Conservation (phyloP, 2,113 vertebrate species). For the Bujurquina vittata region DNA sequence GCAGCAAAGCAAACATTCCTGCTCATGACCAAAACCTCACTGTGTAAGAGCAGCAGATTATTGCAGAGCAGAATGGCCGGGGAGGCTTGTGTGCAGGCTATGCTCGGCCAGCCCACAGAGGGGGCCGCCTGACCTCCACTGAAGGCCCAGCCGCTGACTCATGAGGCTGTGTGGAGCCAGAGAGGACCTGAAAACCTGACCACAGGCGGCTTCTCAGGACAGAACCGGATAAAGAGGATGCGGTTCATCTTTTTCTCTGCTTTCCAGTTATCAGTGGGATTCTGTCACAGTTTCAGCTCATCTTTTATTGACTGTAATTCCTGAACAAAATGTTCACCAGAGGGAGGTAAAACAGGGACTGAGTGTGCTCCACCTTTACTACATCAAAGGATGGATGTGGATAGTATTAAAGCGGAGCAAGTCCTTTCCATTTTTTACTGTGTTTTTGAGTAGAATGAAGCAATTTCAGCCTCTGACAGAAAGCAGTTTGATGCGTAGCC, state of each 20-base stretch:
- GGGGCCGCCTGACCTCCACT: conserved; percentile 45
- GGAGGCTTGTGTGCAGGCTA: conserved; percentile 40
- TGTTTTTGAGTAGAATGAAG: neutral
- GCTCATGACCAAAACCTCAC: conserved; percentile 55
- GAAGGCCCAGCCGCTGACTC: conserved; percentile 66
- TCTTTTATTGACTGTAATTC: conserved; percentile 48
- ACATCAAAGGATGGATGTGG: conserved; percentile 19
- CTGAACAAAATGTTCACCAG: conserved; percentile 11
- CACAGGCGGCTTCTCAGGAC: conserved; percentile 18
- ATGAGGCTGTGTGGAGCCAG: conserved; percentile 46
- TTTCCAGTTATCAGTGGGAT: conserved; percentile 37
- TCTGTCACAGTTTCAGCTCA: conserved; percentile 42
- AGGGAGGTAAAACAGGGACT: conserved; percentile 10
- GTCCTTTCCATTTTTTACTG: neutral
- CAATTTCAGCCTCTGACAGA: neutral
- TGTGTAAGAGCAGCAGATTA: conserved; percentile 40
- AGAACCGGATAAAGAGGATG: neutral
- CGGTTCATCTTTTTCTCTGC: neutral
- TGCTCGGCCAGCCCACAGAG: conserved; percentile 20
- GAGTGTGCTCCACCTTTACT: conserved; percentile 31
- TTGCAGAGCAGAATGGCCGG: conserved; percentile 23
- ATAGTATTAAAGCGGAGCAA: neutral
- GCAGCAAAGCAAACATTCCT: conserved; percentile 66
- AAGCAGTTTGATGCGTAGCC: neutral
- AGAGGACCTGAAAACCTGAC: conserved; percentile 43